Conservation (phyloP, 2,888 invertebrate species). For the Pardosa pseudoannulata region DNA sequence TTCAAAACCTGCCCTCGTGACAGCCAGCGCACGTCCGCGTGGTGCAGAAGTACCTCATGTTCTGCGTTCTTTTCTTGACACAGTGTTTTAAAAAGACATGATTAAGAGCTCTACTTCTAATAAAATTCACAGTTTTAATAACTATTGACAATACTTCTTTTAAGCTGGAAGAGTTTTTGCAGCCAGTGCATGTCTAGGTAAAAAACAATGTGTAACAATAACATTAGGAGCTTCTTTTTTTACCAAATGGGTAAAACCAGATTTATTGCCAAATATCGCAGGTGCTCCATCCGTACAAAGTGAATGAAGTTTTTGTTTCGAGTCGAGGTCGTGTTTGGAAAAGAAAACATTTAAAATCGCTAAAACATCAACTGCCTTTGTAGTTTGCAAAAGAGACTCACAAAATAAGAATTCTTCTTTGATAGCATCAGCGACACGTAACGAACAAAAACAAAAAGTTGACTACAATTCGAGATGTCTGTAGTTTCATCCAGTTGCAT, state of each 20-base stretch:
- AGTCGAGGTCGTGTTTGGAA: constrained; percentile 37
- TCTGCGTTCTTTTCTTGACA: constrained; percentile 32
- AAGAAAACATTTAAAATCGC: constrained; percentile 50
- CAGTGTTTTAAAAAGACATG: constrained; percentile 42
- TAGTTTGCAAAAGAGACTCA: constrained; percentile 52
- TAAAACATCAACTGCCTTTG: constrained; percentile 52
- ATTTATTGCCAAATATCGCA: too few species aligned
- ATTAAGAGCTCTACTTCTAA: constrained; percentile 60
- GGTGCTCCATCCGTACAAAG: constrained; percentile 13
- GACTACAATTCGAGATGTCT: constrained; percentile 74
- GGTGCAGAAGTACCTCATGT: constrained; percentile 41
- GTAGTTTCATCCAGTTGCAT: constrained; percentile 78
- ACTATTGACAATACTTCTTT: constrained; percentile 55
- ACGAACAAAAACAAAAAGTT: too few species aligned
- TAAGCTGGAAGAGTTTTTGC: constrained; percentile 52
- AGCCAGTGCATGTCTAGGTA: constrained; percentile 53
- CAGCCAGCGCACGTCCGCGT: constrained; percentile 42
- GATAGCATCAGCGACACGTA: constrained; percentile 54
- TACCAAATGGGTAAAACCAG: constrained; percentile 24
- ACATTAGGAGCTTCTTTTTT: constrained; percentile 26
- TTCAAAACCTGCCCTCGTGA: constrained; percentile 53
- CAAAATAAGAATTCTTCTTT: constrained; percentile 67
- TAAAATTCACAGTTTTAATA: constrained; percentile 60
- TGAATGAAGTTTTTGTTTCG: constrained; percentile 32
- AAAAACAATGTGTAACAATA: constrained; percentile 19